A percentile compares a stretch with the other conserved stretches of the same genome.
Evolutionary conservation across 23 tunicate genomes (phyloP).

Genomic region (Botrylloides violaceus): DNA sequence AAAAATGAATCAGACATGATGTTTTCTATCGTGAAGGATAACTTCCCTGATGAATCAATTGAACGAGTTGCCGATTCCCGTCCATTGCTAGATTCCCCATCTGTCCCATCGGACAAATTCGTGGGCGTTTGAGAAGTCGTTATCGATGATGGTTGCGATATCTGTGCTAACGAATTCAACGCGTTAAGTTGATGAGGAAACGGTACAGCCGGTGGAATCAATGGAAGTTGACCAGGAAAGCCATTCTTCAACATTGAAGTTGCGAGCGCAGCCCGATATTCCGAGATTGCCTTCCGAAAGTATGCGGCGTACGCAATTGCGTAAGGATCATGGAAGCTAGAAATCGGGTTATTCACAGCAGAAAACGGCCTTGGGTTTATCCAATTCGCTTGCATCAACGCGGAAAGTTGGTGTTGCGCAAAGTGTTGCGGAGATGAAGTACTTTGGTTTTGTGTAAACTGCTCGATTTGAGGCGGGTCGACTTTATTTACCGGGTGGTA

Average conservation of each 20-base stretch:
- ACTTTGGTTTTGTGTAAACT: background rate
- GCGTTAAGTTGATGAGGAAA: constrained; percentile 20
- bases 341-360: background rate
- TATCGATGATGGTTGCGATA: background rate
- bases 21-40: constrained; percentile 17
- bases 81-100: background rate
- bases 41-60: background rate
- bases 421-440: background rate
- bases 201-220: background rate
- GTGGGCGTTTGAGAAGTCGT: background rate
- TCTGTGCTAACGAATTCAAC: constrained; percentile 4
- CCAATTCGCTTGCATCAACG: constrained; percentile 18
- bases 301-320: constrained; percentile 30
- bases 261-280: constrained; percentile 31
- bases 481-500: background rate
- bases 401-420: constrained; percentile 3
- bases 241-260: constrained; percentile 5
- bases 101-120: background rate
- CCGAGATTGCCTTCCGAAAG: constrained; percentile 28
- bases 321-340: background rate
- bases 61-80: background rate
- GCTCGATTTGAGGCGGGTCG: background rate
- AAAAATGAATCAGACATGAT: constrained; percentile 16
- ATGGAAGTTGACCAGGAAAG: background rate
- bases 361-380: background rate